Conservation (phyloP, 2,797 vertebrate genomes). For the Clarias fuscus region DNA sequence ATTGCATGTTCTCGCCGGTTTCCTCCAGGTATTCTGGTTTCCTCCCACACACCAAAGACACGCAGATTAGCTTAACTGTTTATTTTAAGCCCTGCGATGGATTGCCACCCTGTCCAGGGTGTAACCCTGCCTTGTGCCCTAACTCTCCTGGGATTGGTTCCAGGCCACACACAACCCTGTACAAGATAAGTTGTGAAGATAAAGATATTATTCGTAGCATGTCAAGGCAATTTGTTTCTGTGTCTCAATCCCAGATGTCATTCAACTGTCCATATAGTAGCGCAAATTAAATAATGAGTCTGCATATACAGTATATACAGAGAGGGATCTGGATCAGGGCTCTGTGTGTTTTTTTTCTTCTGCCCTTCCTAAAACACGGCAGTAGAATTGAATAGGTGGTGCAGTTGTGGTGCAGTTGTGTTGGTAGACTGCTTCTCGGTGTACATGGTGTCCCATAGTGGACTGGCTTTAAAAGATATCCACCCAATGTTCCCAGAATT, state of each 20-base stretch:
- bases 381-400: neutral
- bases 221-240: neutral
- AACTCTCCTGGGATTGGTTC: too few species aligned
- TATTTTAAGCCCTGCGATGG: too few species aligned
- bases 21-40: too few species aligned
- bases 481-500: neutral
- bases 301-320: neutral
- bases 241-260: neutral
- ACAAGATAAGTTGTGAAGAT: too few species aligned
- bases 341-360: neutral
- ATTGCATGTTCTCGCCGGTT: too few species aligned
- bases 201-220: too few species aligned
- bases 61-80: too few species aligned
- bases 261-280: neutral
- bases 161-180: too few species aligned
- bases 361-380: neutral
- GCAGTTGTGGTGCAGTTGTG: neutral
- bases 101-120: too few species aligned
- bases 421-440: neutral
- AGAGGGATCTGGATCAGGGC: neutral
- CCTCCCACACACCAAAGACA: too few species aligned
- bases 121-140: too few species aligned
- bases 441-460: neutral
- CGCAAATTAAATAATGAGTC: neutral
- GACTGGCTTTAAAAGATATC: neutral